Evolutionary conservation across 35 echinoderm and acorn worm genomes (phyloP), one percentile per base, ranked within the genome.

Genomic region (Amphiura filiformis): DNA sequence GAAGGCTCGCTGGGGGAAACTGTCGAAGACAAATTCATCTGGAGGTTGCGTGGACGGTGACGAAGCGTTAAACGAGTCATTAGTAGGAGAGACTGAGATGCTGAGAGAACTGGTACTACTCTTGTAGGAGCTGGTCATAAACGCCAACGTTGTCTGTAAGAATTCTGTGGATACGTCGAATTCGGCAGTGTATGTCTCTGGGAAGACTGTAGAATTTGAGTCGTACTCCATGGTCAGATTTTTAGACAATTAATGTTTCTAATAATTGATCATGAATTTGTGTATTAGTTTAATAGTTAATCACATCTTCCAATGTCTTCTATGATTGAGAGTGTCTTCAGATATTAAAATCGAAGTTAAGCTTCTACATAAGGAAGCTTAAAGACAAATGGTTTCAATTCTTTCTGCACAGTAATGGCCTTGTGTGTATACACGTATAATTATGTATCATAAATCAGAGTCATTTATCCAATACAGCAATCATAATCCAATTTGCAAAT

Each of bases 1-100:
- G 0, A 90, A 22, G 26, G 82, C 52, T 35, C 88, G 56, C 81
- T 90, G 88, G n/a, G 81, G 41, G 38, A 36, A 75, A 64, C 82
- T 80, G 38, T 75, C 81, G 39, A 90, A 90, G 32, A 83, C 81
- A 32, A 84, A 90, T 11, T 52, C 44, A 20, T 52, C 20, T n/a
- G n/a, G n/a, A n/a, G n/a, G 44, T 20, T 20, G 44, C 20, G 44
- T 20, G 44, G 20, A 52, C 7, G 7, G 44, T 52, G 7, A 11
- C 44, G 7, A 52, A 52, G 44, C 44, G 44, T 11, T 52, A 20
- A 52, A 52, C 20, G 44, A 52, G 7, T 7, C 20, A 52, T 11
- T 11, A 52, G 7, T 11, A 11, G 7, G 7, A 52, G 44, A 52
- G 20, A 20, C 20, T 52, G 44, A 52, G 20, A 52, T 52, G 7